Evolutionary conservation across 2,888 invertebrate genomes (phyloP), one percentile per base, ranked within the genome.

Genomic region (Acanthoscelides obtectus): DNA sequence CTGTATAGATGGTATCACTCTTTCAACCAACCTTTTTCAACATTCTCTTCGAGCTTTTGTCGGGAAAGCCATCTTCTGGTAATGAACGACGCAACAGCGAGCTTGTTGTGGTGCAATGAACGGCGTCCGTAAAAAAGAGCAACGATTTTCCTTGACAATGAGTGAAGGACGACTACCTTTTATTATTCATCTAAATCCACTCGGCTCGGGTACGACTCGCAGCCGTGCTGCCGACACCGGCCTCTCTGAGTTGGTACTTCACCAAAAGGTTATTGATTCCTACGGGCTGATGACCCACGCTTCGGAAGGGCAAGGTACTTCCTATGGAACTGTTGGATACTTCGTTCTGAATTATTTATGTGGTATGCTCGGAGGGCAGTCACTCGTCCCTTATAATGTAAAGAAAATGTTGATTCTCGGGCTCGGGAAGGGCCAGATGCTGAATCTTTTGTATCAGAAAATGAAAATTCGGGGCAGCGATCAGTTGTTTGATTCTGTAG

Each of bases 81-180:
- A 25, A 25, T 25, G 17, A 45, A 1, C 45, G 12, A 45, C 45
- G 45, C 45, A 45, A 45, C 45, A 12, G 45, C 17, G 45, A 45
- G 45, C 12, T 45, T 45, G 45, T 45, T 45, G 45, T 45, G 45
- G 45, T 66, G 72, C 68, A 22, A 45, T 17, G 45, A 45, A 45
- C 69, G 70, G 22, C 72, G 69, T 64, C 69, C 65, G 65, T 68
- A 70, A 75, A 74, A 76, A 74, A 72, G 78, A 77, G 75, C 78
- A 79, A 76, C 76, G 80, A 79, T 77, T 79, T 78, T 78, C 81
- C 81, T 81, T 81, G 81, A 80, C 81, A 80, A 73, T 80, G 80
- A 75, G 72, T 77, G 81, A 81, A 81, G 81, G 81, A 80, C 81
- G 79, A 76, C 79, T 71, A 70, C 72, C 69, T 75, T 72, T 75